Evolutionary conservation across 1,140 invertebrate species (phyloP).

Genomic region (Drosophila tristis): DNA sequence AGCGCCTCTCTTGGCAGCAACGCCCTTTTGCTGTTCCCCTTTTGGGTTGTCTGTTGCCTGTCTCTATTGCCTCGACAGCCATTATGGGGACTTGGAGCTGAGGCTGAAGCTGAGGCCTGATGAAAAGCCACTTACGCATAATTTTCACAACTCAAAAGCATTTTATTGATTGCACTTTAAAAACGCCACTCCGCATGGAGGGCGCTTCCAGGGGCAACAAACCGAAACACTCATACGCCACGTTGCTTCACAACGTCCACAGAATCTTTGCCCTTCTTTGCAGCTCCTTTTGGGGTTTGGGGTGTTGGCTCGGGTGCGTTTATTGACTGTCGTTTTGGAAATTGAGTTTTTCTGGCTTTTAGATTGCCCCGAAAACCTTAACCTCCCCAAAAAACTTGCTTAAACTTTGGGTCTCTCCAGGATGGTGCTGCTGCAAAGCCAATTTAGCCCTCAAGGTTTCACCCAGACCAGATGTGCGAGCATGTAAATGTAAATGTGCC

Average conservation of each 20-base stretch:
- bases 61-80: constrained; percentile 11
- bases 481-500: constrained; percentile 51
- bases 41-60: constrained; percentile 22
- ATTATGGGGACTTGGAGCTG: neutral
- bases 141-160: constrained; percentile 76
- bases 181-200: constrained; percentile 45
- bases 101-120: constrained; percentile 37
- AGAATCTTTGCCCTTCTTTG: constrained; percentile 20
- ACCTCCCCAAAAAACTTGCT: constrained; percentile 32
- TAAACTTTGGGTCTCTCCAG: constrained; percentile 47
- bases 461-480: constrained; percentile 30
- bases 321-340: constrained; percentile 73
- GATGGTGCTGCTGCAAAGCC: constrained; percentile 51
- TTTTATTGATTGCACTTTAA: constrained; percentile 79
- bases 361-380: constrained; percentile 1
- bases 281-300: constrained; percentile 21
- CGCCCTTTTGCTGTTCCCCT: constrained; percentile 66
- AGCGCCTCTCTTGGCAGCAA: constrained; percentile 34
- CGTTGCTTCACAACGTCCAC: constrained; percentile 40
- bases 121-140: constrained; percentile 76
- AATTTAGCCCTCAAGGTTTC: constrained; percentile 59
- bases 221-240: constrained; percentile 71
- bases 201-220: constrained; percentile 37
- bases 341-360: constrained; percentile 70
- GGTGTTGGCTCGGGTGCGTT: constrained; percentile 26